Conservation (phyloP, 2,797 vertebrate genomes). For the Trichosurus vulpecula region DNA sequence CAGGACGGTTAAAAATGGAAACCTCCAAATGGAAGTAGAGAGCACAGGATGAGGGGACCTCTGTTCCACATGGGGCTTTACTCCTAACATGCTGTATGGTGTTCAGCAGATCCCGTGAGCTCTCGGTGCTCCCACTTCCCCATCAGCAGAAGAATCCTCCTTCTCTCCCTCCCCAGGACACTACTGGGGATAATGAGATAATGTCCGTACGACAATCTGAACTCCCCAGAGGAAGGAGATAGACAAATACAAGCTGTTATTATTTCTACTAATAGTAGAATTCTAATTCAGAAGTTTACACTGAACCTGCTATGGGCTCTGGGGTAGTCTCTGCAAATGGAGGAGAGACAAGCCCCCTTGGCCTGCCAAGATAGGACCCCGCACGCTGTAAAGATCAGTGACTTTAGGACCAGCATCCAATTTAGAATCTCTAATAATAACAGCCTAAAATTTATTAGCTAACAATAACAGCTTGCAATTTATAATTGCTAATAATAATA, state of each 20-base stretch:
- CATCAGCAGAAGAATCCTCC: not conserved
- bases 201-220: not conserved
- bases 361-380: not conserved
- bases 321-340: not conserved
- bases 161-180: not conserved
- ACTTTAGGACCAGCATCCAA: not conserved
- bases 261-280: constrained; percentile 13
- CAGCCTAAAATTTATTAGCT: not conserved
- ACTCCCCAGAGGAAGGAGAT: constrained; percentile 30
- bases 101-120: not conserved
- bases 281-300: constrained; percentile 46
- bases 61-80: not conserved
- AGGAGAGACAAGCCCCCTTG: not conserved
- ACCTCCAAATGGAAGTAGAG: not conserved
- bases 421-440: not conserved
- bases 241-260: constrained; percentile 7
- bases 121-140: not conserved
- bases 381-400: not conserved
- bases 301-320: not conserved
- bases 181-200: constrained; percentile 19
- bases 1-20: not conserved
- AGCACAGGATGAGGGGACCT: not conserved
- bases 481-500: not conserved
- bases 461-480: not conserved
- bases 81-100: not conserved